Base-by-base conservation (phyloP, 2,797 vertebrate species). In the Catharus ustulatus region DNA sequence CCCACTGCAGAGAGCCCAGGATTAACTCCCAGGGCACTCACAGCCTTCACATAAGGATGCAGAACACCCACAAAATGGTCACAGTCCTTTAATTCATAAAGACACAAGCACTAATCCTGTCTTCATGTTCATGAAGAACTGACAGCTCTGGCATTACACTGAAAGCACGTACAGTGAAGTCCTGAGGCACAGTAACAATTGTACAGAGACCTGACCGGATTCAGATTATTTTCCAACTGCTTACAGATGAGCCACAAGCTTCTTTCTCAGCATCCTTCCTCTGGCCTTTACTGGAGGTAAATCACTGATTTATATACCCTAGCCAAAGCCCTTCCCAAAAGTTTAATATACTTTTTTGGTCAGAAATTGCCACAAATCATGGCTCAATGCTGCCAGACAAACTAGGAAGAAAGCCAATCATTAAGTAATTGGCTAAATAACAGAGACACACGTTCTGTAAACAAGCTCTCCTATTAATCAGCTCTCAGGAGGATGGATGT, bases 351-450 rank as follows among this genome's bases (percentile, higher is more conserved):
- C 1, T 13, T 27, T 27, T 84, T 67, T 52, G 23, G 43, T 46
- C 55, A 79, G 51, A 27, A 93, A 38, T 40, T 81, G 52, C 66
- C 57, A 52, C 69, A 54, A 58, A 69, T 62, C 46, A 15, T 3
- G 69, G 74, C 7, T 1, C 34, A 84, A 55, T 73, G 40, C 20
- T 77, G 74, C 48, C 67, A 84, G 42, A 55, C 10, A 52, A 79
- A 48, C 46, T 26, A 54, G 38, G 64, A 87, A 87, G 45, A 75
- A 63, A 38, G 72, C 62, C 0, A 0, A 48, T 89, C 61, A 85
- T 75, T 64, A 93, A 77, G 22, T 92, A 87, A 92, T 58, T 80
- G 61, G 46, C 62, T 95, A 89, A 94, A 89, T 67, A 85, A 76
- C 11, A 94, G 71, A 93, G 54, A 57, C 32, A 3, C 0, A 5